Evolutionary conservation across 2,888 invertebrate species (phyloP), one percentile per base, ranked within the genome.

Genomic region (Trichopria drosophilae): DNA sequence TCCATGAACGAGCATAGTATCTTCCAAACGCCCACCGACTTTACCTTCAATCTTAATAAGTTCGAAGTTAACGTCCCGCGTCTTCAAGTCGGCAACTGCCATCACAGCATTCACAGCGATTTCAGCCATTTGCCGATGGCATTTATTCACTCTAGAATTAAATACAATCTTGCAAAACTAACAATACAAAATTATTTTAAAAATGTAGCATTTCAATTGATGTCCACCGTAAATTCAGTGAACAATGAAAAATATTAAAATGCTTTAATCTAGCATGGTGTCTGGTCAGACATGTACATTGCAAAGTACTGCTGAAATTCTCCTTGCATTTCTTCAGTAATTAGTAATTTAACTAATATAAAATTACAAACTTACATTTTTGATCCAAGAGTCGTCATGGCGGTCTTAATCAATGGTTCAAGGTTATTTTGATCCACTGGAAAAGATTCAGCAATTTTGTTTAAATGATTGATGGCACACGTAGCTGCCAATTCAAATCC

Each of bases 41-140:
- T 99, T 99, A 15, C 94, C 94, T 73, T 96, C 95, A 50, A 99
- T 89, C 78, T 99, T 99, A 74, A 99, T 99, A 64, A 99, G 80
- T 77, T 99, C 99, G 78, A 99, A 99, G 79, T 99, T 98, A 1
- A 99, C 98, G 78, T 99, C 99, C 50, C 87, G 85, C 59, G 89
- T 88, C 65, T 90, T 88, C 61, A 97, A 80, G 77, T 99, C 94
- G 4, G 98, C 97, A 5, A 99, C 99, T 34, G 95, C 87, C 61
- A 99, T 81, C 0, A 99, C 92, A 3, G 98, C 98, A 81, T 98
- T 81, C 0, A 99, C 99, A 51, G 98, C 98, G 74, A 99, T 99
- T 78, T 97, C 93, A 7, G 99, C 99, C 93, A 99, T 96, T 77
- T 96, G 88, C 39, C 90, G 81, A 71, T 97, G 94, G 68, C 96